These are phyloP conservation scores for Rhopilema esculentum DNA, from an alignment of 30 jellyfish, hydroid and myxozoan species.

Conservation along the genomic window DNA sequence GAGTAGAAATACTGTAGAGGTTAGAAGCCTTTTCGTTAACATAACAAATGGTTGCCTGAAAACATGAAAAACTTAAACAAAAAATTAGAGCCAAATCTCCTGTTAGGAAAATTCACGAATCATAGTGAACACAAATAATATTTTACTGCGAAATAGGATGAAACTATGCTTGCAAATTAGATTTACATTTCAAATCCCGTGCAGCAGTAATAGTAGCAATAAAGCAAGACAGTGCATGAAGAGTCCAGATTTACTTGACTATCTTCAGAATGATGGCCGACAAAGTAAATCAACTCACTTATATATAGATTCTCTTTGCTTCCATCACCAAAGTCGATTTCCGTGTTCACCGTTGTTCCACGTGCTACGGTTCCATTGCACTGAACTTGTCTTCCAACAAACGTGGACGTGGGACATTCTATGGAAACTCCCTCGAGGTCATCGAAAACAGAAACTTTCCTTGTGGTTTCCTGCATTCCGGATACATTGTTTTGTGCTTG, in stretches of 20 bases:
- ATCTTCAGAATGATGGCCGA: neutral
- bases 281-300: conserved; percentile 51
- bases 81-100: too few species aligned
- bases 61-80: too few species aligned
- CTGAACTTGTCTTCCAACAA: conserved; percentile 70
- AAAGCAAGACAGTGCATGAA: neutral
- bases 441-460: conserved; percentile 64
- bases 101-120: too few species aligned
- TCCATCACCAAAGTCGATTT: conserved; percentile 91
- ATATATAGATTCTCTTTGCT: conserved; percentile 52
- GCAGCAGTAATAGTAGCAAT: too few species aligned
- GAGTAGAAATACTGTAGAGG: too few species aligned
- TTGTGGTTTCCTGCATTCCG: conserved; percentile 54
- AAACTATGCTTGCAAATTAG: too few species aligned
- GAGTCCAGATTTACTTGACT: neutral
- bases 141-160: too few species aligned
- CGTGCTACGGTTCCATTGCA: conserved; percentile 90
- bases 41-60: too few species aligned
- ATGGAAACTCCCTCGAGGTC: conserved; percentile 43
- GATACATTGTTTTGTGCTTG: conserved; percentile 86
- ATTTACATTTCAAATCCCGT: too few species aligned
- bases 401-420: conserved; percentile 75
- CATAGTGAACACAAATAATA: too few species aligned
- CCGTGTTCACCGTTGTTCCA: conserved; percentile 70
- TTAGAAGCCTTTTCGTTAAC: too few species aligned